Evolutionary conservation across 2,113 vertebrate genomes (phyloP), one percentile per base, ranked within the genome.

Genomic region (Pithys albifrons): DNA sequence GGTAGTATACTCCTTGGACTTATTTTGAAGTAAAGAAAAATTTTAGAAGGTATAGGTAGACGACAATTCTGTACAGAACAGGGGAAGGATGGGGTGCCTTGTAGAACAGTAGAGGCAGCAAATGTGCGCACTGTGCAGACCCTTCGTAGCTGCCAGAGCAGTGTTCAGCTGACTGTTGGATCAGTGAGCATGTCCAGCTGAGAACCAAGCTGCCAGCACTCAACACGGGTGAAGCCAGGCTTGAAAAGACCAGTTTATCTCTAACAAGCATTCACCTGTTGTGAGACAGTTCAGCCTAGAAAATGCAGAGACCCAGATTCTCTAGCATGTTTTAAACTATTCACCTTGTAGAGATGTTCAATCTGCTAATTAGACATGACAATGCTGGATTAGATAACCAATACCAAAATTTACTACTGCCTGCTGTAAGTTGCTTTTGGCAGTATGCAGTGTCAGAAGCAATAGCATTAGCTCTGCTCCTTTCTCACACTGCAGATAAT

Each of bases 361-460:
- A 87, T 96, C 94, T 90, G 73, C 91, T 95, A 96, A 97, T 96
- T 96, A 95, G 95, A 75, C 91, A 87, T 80, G 83, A 82, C 79
- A 91, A 61, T 75, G 64, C 79, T 95, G 95, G 93, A 93, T 94
- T 91, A 85, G 85, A 92, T 78, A 81, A 95, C 88, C 77, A 72
- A 94, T 88, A 75, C 64, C 67, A 94, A 94, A 95, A 97, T 96
- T 97, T 96, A 96, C 89, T 96, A 75, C 72, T 78, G 74, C 74
- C 95, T 91, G 54, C 89, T 96, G 23, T 91, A 91, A 80, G 93
- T 75, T 95, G 85, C 65, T 92, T 94, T 94, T 94, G 94, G 95
- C 94, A 96, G 91, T 81, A 74, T 87, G 94, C 67, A 82, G 85
- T 91, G 89, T 93, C 92, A 93, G 95, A 86, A 96, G 78, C 67